phyloP scores from a whole-genome alignment of 1,140 invertebrate species.

The Pissodes strobi region DNA sequence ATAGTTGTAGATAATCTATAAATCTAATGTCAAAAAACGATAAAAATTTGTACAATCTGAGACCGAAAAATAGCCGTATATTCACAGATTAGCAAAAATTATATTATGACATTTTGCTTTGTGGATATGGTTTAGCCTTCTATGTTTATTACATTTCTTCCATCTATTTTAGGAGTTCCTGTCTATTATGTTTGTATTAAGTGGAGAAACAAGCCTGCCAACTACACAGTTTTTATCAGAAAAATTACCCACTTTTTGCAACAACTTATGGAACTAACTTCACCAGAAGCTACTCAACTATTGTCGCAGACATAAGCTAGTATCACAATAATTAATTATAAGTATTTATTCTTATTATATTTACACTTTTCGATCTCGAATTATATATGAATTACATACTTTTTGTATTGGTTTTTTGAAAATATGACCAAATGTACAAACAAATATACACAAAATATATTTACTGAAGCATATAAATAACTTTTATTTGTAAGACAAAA shows the following conservation, averaged over 20 bases:
- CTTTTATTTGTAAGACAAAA: no score
- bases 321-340: not conserved
- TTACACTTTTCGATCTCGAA: conserved; percentile 3
- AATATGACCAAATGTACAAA: conserved; percentile 22
- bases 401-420: conserved; percentile 1
- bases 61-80: no score
- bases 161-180: conserved; percentile 77
- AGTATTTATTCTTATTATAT: conserved; percentile 14
- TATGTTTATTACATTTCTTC: no score
- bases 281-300: conserved; percentile 43
- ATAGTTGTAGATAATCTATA: no score
- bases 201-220: conserved; percentile 75
- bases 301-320: conserved; percentile 26
- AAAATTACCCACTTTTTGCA: conserved; percentile 58
- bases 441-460: conserved; percentile 20
- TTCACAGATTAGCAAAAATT: no score
- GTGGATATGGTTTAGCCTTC: no score
- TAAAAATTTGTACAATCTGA: no score
- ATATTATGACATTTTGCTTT: no score
- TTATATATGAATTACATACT: not conserved
- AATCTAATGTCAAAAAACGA: no score
- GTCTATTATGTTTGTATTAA: conserved; percentile 87
- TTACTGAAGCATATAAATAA: conserved; percentile 6
- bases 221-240: conserved; percentile 54
- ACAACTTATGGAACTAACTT: conserved; percentile 56